These are phyloP conservation scores for Muntiacus muntjak DNA, from an alignment of 2,113 vertebrate species.

Conservation along the genomic window DNA sequence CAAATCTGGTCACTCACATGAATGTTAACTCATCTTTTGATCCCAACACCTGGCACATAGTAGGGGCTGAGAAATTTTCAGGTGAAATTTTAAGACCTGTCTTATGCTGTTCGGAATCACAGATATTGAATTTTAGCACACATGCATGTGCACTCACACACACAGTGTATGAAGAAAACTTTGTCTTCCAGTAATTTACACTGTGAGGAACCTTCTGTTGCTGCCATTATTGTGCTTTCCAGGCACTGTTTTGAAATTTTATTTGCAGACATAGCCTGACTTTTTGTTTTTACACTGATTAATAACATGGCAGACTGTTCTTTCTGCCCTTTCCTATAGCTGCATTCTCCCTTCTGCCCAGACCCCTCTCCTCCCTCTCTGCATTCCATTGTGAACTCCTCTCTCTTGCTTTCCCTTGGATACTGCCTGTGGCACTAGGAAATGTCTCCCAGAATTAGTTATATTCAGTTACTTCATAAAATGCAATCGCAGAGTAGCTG, in stretches of 20 bases:
- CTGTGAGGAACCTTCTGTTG: neutral
- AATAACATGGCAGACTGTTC: neutral
- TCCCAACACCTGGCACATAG: neutral
- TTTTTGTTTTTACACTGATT: neutral
- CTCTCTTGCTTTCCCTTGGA: neutral
- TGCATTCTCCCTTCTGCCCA: neutral
- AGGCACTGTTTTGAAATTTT: neutral
- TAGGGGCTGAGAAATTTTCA: neutral
- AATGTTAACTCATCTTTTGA: neutral
- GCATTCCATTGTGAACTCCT: neutral
- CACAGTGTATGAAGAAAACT: neutral
- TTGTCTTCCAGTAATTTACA: neutral
- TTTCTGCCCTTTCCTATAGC: neutral
- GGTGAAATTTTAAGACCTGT: neutral
- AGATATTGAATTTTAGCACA: neutral
- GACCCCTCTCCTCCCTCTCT: neutral
- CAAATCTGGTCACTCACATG: neutral
- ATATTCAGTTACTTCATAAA: neutral
- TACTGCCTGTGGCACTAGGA: neutral
- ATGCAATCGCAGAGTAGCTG: neutral
- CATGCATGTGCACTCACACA: fast-evolving
- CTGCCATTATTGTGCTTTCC: neutral
- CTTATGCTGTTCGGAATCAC: neutral
- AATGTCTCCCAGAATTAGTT: neutral
- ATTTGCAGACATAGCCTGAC: neutral